A percentile compares a stretch with the other conserved stretches of the same genome.
phyloP scores from a whole-genome alignment of 2,888 invertebrate species.

The Campopleginae sp. region DNA sequence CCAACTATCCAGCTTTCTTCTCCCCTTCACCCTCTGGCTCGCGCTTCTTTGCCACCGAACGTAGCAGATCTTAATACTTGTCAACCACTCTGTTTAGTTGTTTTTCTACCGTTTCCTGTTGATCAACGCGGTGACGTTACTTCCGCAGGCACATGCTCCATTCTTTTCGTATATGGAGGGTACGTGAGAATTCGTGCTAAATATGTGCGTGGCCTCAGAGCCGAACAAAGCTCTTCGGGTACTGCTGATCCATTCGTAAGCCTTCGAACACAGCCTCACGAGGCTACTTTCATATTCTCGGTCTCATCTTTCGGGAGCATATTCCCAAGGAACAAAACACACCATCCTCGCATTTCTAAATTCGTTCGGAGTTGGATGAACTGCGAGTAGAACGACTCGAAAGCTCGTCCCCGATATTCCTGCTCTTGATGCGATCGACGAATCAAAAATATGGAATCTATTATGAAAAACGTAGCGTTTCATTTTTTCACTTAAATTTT shows the following conservation, averaged over 20 bases:
- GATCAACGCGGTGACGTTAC: not conserved
- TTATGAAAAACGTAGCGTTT: not conserved
- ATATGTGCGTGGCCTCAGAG: not conserved
- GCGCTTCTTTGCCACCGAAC: not conserved
- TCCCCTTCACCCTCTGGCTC: not conserved
- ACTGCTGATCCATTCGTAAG: not conserved
- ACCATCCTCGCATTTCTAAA: not conserved
- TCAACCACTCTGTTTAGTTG: slow-evolving; percentile 22
- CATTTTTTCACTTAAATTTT: not conserved
- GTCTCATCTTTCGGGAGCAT: not conserved
- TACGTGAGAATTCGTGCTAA: not conserved
- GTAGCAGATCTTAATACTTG: not conserved
- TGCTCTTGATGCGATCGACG: not conserved
- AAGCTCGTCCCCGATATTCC: not conserved
- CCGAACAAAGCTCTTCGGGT: not conserved
- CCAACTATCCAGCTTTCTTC: slow-evolving; percentile 15
- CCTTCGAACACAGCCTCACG: not conserved
- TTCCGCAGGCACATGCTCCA: not conserved
- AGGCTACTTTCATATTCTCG: not conserved
- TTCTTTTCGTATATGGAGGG: not conserved
- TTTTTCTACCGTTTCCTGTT: not conserved
- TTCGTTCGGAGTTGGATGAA: not conserved
- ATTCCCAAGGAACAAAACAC: not conserved
- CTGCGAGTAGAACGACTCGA: not conserved
- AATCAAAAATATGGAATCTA: not conserved